These are phyloP conservation scores for Podarcis cretensis DNA, from an alignment of 2,113 vertebrate species.

Conservation along the genomic window DNA sequence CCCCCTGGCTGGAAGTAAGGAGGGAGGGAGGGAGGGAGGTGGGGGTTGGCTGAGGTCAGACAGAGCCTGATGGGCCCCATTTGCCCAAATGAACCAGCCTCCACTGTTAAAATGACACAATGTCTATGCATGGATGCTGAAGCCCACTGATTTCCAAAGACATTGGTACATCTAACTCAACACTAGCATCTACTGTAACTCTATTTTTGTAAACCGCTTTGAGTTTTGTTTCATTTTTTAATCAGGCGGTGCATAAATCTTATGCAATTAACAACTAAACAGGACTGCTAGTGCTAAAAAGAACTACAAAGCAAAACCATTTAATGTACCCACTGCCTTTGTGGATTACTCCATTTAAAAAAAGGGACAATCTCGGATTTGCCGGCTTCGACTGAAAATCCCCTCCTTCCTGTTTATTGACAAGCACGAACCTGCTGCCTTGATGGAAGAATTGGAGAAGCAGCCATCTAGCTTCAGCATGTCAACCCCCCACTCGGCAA, in stretches of 20 bases:
- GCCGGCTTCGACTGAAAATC: too few species aligned
- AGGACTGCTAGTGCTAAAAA: background rate
- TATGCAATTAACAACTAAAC: background rate
- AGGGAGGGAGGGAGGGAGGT: too few species aligned
- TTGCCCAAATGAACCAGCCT: too few species aligned
- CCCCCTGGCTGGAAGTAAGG: too few species aligned
- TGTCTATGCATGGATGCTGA: background rate
- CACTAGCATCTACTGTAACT: too few species aligned
- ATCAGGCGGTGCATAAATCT: background rate
- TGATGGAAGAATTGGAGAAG: conserved; percentile 41
- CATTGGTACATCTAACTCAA: background rate
- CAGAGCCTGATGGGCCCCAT: too few species aligned
- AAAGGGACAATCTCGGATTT: background rate
- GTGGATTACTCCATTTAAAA: background rate
- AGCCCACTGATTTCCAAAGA: background rate
- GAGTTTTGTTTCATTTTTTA: too few species aligned
- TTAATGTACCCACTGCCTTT: background rate
- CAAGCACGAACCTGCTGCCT: conserved; percentile 33
- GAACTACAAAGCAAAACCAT: background rate
- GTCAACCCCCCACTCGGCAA: conserved; percentile 49
- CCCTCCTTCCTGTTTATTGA: too few species aligned
- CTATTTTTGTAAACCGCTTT: too few species aligned
- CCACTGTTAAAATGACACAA: too few species aligned
- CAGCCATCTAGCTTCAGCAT: conserved; percentile 59
- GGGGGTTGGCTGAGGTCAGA: too few species aligned